Evolutionary conservation across 2,888 invertebrate genomes (phyloP).

Genomic region (Temnothorax rugatulus): DNA sequence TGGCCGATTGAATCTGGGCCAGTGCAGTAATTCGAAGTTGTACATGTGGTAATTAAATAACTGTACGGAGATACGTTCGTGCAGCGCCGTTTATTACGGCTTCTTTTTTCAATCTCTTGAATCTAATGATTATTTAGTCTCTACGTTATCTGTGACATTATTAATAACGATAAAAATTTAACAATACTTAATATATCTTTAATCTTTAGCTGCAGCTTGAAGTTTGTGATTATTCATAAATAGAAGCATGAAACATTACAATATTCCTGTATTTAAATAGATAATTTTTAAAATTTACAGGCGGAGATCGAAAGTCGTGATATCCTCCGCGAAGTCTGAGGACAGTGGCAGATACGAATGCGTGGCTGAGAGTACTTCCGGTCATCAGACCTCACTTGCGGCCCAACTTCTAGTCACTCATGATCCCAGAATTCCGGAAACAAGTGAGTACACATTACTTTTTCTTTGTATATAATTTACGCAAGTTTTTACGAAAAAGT

Average conservation of each 20-base stretch:
- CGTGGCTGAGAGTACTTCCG: conserved; percentile 91
- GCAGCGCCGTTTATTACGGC: not conserved
- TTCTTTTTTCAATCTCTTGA: not conserved
- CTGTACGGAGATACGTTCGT: not conserved
- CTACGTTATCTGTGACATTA: not conserved
- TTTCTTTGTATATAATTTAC: not conserved
- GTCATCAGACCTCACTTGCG: conserved; percentile 88
- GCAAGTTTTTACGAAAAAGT: not conserved
- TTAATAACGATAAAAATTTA: not conserved
- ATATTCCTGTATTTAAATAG: not conserved
- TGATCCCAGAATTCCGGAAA: conserved; percentile 87
- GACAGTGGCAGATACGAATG: conserved; percentile 95
- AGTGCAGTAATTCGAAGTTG: not conserved
- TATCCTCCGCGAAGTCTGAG: conserved; percentile 91
- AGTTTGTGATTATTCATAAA: not conserved
- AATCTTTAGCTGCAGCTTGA: not conserved
- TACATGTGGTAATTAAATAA: conserved; percentile 3
- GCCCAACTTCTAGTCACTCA: conserved; percentile 87
- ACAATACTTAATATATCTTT: not conserved
- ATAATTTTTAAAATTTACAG: conserved; percentile 86
- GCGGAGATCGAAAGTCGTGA: conserved; percentile 94
- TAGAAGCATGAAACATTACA: not conserved
- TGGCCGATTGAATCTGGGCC: conserved; percentile 27
- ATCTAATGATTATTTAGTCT: not conserved
- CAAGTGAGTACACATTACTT: conserved; percentile 86